A percentile compares a stretch with the other conserved stretches of the same genome.
These are phyloP conservation scores for Ctenicera cuprea DNA, from an alignment of 2,888 invertebrate genomes.

Conservation along the genomic window DNA sequence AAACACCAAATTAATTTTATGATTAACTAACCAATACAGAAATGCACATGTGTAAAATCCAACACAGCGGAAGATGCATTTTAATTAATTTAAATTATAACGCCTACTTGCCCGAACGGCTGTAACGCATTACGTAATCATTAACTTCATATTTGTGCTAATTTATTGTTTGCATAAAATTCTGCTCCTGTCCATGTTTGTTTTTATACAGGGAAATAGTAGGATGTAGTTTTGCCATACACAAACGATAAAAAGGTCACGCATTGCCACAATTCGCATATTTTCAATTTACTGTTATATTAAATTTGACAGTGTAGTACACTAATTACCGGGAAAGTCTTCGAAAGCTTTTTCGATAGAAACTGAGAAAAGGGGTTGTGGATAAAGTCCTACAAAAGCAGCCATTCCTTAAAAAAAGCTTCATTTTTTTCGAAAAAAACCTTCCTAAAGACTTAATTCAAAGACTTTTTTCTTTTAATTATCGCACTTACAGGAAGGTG, in stretches of 20 bases:
- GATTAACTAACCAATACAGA: neutral
- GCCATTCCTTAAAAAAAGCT: too few species aligned
- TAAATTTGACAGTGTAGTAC: neutral
- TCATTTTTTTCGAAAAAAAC: too few species aligned
- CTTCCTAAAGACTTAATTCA: too few species aligned
- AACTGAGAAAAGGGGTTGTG: too few species aligned
- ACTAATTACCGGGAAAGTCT: neutral
- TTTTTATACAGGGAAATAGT: constrained; percentile 27
- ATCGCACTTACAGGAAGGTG: too few species aligned
- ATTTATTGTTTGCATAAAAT: constrained; percentile 20
- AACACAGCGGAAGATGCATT: constrained; percentile 20
- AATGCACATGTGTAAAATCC: neutral
- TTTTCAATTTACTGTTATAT: neutral
- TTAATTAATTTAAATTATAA: constrained; percentile 18
- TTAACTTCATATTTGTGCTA: constrained; percentile 25
- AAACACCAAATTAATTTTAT: neutral
- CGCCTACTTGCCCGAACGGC: constrained; percentile 14
- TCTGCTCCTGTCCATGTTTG: neutral
- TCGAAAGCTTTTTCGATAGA: neutral
- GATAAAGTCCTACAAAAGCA: too few species aligned
- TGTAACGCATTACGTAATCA: constrained; percentile 22
- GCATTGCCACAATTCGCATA: neutral
- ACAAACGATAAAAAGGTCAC: constrained; percentile 33
- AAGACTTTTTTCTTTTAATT: too few species aligned
- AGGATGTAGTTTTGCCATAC: constrained; percentile 38